phyloP scores from a whole-genome alignment of 2,797 vertebrate genomes.

The Helicolenus hilgendorfi region DNA sequence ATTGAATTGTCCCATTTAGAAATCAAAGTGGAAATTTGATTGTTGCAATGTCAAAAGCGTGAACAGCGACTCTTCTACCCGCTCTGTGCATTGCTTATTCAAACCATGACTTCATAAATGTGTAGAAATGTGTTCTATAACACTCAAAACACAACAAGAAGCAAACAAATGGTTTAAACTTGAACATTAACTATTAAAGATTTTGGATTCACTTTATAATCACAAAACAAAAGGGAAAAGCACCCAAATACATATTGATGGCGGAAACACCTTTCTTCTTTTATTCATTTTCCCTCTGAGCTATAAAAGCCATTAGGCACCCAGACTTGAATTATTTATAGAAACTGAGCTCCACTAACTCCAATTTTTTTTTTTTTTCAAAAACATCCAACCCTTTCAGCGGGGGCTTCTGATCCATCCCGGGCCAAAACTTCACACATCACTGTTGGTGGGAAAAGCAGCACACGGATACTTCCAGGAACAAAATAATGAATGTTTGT shows the following conservation, averaged over 20 bases:
- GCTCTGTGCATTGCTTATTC: neutral
- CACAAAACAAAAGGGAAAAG: constrained; percentile 45
- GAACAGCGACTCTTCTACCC: neutral
- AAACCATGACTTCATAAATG: neutral
- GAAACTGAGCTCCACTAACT: constrained; percentile 57
- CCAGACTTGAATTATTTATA: constrained; percentile 75
- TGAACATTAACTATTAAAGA: neutral
- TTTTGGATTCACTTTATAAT: constrained; percentile 44
- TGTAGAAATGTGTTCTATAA: neutral
- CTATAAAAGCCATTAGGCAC: constrained; percentile 73
- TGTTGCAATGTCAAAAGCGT: neutral
- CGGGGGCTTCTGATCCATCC: constrained; percentile 55
- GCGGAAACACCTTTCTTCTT: constrained; percentile 62
- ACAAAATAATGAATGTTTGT: constrained; percentile 47
- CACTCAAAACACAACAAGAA: neutral
- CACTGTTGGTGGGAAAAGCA: constrained; percentile 8
- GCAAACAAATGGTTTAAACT: constrained; percentile 20
- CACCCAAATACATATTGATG: constrained; percentile 77
- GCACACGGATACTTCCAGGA: constrained; percentile 16
- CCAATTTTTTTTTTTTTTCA: constrained; percentile 67
- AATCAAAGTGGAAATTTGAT: neutral
- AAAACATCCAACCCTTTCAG: constrained; percentile 71
- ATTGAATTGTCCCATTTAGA: neutral
- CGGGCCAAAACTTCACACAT: constrained; percentile 65
- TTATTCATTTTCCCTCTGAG: constrained; percentile 61